Evolutionary conservation across 2,113 vertebrate species (phyloP).

Genomic region (Poeciliopsis prolifica): DNA sequence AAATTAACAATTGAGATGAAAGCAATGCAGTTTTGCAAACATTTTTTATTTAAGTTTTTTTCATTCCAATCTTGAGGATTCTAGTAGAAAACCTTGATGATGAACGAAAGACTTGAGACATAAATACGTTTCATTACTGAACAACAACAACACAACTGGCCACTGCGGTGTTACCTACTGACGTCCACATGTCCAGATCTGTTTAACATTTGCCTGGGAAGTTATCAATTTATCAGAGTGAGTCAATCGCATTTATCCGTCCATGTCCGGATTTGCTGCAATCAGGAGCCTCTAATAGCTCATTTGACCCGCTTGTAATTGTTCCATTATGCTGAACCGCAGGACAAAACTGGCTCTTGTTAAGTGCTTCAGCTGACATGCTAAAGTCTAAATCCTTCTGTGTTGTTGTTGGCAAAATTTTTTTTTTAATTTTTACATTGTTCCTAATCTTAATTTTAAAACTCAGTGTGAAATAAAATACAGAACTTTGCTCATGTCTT

Average conservation of each 20-base stretch:
- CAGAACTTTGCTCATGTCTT: background rate
- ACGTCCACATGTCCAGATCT: background rate
- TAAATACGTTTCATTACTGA: background rate
- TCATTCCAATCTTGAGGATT: too few relatives aligned
- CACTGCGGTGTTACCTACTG: background rate
- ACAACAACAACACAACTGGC: background rate
- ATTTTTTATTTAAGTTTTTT: too few relatives aligned
- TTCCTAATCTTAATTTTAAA: too few relatives aligned
- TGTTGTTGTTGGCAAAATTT: background rate
- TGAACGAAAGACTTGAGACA: background rate
- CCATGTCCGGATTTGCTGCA: background rate
- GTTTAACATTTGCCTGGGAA: background rate
- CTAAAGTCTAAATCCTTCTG: background rate
- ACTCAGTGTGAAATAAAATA: background rate
- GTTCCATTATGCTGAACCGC: background rate
- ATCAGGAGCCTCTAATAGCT: background rate
- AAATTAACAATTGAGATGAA: too few relatives aligned
- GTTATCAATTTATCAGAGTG: background rate
- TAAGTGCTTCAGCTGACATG: background rate
- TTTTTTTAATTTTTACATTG: too few relatives aligned
- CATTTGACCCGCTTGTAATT: background rate
- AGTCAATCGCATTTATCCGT: background rate
- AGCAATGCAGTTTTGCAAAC: too few relatives aligned
- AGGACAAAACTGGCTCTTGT: background rate
- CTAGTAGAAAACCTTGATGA: too few relatives aligned